Conservation (phyloP, 2,113 vertebrate species). For the Todiramphus saurophagus region DNA sequence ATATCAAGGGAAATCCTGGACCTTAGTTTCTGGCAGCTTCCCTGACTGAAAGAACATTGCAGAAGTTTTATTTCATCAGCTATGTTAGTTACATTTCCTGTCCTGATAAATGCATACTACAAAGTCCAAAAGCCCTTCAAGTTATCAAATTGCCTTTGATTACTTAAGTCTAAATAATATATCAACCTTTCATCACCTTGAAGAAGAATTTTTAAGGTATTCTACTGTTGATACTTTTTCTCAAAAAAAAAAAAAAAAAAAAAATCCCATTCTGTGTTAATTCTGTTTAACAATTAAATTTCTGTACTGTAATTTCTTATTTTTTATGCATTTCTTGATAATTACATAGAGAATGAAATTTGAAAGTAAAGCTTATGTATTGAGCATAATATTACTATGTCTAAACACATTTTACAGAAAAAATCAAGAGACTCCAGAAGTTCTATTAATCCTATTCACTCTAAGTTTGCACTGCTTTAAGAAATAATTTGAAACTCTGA, state of each 20-base stretch:
- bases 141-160: conserved; percentile 69
- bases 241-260: not conserved
- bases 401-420: not conserved
- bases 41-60: conserved; percentile 48
- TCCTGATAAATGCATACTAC: conserved; percentile 61
- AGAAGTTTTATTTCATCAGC: conserved; percentile 67
- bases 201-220: conserved; percentile 43
- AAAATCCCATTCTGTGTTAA: not conserved
- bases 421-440: not conserved
- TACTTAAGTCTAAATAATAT: conserved; percentile 60
- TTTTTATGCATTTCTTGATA: not conserved
- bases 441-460: not conserved
- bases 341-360: not conserved
- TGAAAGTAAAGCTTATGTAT: not conserved
- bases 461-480: not conserved
- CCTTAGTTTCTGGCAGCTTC: conserved; percentile 12
- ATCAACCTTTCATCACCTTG: conserved; percentile 51
- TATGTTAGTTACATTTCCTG: conserved; percentile 50
- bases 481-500: not conserved
- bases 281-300: not conserved
- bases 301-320: not conserved
- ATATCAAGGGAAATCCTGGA: not conserved
- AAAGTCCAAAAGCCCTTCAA: conserved; percentile 68
- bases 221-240: not conserved
- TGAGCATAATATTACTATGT: not conserved